A percentile compares a stretch with the other conserved stretches of the same genome.
These are phyloP conservation scores for Gobionotothen gibberifrons DNA, from an alignment of 2,797 vertebrate genomes.

Conservation along the genomic window DNA sequence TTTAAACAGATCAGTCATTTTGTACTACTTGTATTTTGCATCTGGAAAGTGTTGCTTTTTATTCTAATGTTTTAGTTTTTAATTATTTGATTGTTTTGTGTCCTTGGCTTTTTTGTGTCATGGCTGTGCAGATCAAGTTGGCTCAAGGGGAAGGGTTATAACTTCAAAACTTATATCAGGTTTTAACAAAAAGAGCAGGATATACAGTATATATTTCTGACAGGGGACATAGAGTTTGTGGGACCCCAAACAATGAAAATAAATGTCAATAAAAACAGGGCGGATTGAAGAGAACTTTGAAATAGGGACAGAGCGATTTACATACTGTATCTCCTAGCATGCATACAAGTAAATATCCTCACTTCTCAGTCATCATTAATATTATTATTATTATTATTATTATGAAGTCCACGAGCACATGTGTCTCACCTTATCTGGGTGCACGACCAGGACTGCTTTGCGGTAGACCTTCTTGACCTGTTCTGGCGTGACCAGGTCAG, in stretches of 20 bases:
- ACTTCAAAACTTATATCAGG: no score
- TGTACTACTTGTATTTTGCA: no score
- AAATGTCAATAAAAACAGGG: background rate
- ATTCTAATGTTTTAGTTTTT: no score
- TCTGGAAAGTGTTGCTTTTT: no score
- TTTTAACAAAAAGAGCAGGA: background rate
- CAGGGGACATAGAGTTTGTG: no score
- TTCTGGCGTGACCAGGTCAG: constrained; percentile 96
- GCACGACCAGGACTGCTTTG: constrained; percentile 95
- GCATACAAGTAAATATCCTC: background rate
- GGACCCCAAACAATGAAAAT: background rate
- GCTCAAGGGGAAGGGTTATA: no score
- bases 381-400: background rate
- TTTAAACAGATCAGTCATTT: no score
- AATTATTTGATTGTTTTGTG: no score
- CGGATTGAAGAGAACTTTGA: background rate
- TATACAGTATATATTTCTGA: background rate
- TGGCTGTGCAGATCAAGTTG: no score
- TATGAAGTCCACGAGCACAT: background rate
- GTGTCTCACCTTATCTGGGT: constrained; percentile 94
- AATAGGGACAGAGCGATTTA: background rate
- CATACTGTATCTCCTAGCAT: background rate
- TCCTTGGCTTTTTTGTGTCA: no score
- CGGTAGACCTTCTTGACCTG: constrained; percentile 99
- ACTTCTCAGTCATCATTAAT: background rate